Percentiles rank a stretch among this genome's conserved stretches.
phyloP scores from a whole-genome alignment of 64 coral and sea anemone species.

The Stichodactyla mertensii region DNA sequence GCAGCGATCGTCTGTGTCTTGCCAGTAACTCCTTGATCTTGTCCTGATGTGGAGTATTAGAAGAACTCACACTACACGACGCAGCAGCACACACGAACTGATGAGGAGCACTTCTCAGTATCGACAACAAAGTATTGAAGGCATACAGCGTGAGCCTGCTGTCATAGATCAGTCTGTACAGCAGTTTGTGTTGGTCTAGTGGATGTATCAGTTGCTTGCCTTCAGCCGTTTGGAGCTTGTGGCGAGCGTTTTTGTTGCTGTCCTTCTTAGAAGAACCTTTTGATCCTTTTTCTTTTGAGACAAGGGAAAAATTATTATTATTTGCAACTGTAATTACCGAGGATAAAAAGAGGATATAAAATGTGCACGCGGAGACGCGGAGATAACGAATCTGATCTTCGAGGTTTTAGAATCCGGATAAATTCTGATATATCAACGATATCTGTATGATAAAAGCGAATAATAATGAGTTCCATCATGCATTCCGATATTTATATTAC shows the following conservation, averaged over 20 bases:
- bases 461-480: too few species aligned
- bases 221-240: slow-evolving; percentile 25
- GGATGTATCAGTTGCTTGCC: slow-evolving; percentile 52
- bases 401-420: too few species aligned
- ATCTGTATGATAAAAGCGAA: too few species aligned
- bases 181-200: slow-evolving; percentile 81
- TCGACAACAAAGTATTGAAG: slow-evolving; percentile 61
- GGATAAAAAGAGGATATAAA: too few species aligned
- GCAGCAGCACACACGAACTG: slow-evolving; percentile 93
- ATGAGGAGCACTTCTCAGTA: slow-evolving; percentile 67
- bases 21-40: slow-evolving; percentile 88
- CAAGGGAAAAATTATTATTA: not conserved
- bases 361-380: too few species aligned
- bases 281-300: slow-evolving; percentile 21
- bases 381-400: too few species aligned
- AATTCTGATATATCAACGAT: too few species aligned
- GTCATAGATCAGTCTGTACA: slow-evolving; percentile 73
- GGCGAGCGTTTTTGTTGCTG: slow-evolving; percentile 24
- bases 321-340: not conserved
- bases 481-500: too few species aligned
- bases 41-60: slow-evolving; percentile 87
- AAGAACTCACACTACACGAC: slow-evolving; percentile 78
- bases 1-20: slow-evolving; percentile 70
- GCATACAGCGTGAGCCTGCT: slow-evolving; percentile 87
- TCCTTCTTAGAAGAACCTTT: slow-evolving; percentile 11